Evolutionary conservation across 2,797 vertebrate genomes (phyloP), one percentile per base, ranked within the genome.

Genomic region (Scolopax bukidnonensis): DNA sequence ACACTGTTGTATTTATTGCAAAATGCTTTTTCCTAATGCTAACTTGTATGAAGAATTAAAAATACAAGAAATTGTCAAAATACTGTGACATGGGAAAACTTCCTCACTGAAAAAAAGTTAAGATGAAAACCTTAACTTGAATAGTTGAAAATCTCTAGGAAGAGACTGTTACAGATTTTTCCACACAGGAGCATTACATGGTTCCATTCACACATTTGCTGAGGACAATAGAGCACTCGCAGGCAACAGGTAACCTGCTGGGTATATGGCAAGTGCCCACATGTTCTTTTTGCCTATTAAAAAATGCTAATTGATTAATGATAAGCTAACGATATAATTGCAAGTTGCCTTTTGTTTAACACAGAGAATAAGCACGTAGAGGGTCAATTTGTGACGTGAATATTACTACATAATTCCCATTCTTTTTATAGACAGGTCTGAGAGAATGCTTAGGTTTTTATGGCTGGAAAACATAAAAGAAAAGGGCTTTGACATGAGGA

Each of bases 311-410:
- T 14, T n/a, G 9, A 78, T 68, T 28, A 68, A 89, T 33, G 15
- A 53, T 75, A 86, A 79, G 6, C 8, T 54, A 80, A 61, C 14
- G 63, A 57, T 6, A 5, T 32, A 38, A 50, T 59, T 56, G 28
- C 68, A 78, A 67, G 43, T 47, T 0, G 0, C 17, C 33, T 79
- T 60, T 61, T 40, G 16, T 69, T 50, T 61, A 84, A 51, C n/a
- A 51, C 28, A 64, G 27, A 60, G 41, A 76, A 56, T n/a, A 25
- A 61, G 21, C 30, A 28, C 2, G 1, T 19, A 16, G 51, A 56
- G 21, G 5, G 25, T 47, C 19, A 25, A 7, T 70, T 30, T 56
- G 40, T n/a, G 56, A n/a, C 0, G 1, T 1, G 0, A 36, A 24
- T 56, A 48, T 51, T 68, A 38, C 30, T 43, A 38, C 11, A 3